Conservation (phyloP, 1,140 invertebrate species). For the Lordiphosa collinella region DNA sequence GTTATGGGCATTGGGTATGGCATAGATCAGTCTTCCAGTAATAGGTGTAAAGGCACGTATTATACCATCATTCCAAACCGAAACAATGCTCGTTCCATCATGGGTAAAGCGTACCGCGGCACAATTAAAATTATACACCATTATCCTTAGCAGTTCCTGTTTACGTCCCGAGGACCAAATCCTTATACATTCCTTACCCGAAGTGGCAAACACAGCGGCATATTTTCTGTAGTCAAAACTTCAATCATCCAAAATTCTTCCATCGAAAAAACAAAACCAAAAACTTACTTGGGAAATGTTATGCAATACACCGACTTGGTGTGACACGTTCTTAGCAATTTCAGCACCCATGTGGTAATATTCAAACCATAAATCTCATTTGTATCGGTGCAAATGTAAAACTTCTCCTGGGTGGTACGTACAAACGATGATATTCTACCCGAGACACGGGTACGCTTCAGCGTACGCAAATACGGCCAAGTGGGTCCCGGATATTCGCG, state of each 20-base stretch:
- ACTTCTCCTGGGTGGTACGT: slow-evolving; percentile 81
- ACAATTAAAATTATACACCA: slow-evolving; percentile 92
- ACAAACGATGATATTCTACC: slow-evolving; percentile 85
- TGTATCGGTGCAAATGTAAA: slow-evolving; percentile 86
- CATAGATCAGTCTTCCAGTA: slow-evolving; percentile 88
- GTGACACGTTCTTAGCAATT: slow-evolving; percentile 90
- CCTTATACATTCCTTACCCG: slow-evolving; percentile 89
- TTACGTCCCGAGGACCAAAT: slow-evolving; percentile 89
- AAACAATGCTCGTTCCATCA: slow-evolving; percentile 89
- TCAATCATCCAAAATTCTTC: neutral
- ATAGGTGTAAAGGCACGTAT: slow-evolving; percentile 92
- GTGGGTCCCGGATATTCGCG: slow-evolving; percentile 81
- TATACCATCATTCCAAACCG: slow-evolving; percentile 93
- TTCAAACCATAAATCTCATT: slow-evolving; percentile 92
- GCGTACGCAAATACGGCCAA: slow-evolving; percentile 82
- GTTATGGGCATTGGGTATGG: slow-evolving; percentile 91
- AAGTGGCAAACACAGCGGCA: slow-evolving; percentile 92
- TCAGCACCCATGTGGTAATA: slow-evolving; percentile 84
- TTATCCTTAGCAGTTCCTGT: slow-evolving; percentile 90
- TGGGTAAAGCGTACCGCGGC: slow-evolving; percentile 87
- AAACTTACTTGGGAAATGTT: slow-evolving; percentile 89
- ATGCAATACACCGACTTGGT: slow-evolving; percentile 89
- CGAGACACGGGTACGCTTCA: slow-evolving; percentile 82
- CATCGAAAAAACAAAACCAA: neutral
- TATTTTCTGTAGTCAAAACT: slow-evolving; percentile 81